These are phyloP conservation scores for Ophiothrix spiculata DNA, from an alignment of 35 echinoderm and acorn worm species.

Conservation along the genomic window DNA sequence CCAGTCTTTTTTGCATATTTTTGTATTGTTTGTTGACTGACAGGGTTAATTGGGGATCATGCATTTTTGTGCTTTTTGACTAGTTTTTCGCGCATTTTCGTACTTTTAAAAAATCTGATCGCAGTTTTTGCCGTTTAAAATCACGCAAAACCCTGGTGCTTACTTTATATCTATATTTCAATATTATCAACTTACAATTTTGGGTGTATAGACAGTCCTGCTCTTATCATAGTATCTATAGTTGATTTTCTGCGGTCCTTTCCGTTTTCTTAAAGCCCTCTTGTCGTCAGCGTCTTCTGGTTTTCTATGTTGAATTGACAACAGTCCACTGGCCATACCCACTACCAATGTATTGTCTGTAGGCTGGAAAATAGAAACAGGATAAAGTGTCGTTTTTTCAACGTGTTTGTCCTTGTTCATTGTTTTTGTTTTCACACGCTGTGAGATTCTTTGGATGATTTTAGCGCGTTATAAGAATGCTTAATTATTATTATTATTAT, in stretches of 20 bases:
- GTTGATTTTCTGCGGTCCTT: conserved; percentile 35
- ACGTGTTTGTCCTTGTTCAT: too few relatives aligned
- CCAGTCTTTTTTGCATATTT: not conserved
- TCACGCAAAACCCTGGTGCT: too few relatives aligned
- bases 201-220: conserved; percentile 62
- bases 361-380: conserved; percentile 44
- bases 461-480: not conserved
- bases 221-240: conserved; percentile 73
- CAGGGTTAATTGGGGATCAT: too few relatives aligned
- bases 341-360: conserved; percentile 73
- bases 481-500: too few relatives aligned
- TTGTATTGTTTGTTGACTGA: too few relatives aligned
- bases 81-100: not conserved
- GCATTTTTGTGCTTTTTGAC: not conserved
- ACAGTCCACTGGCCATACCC: conserved; percentile 78
- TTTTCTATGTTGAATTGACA: conserved; percentile 96
- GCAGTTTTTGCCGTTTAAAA: too few relatives aligned
- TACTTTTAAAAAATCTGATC: not conserved
- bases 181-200: conserved; percentile 48
- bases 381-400: not conserved
- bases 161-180: not conserved
- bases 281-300: conserved; percentile 32
- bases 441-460: too few relatives aligned
- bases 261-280: conserved; percentile 29
- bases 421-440: too few relatives aligned